These are phyloP conservation scores for Julus scanicus DNA, from an alignment of 2,888 invertebrate genomes.

Conservation along the genomic window DNA sequence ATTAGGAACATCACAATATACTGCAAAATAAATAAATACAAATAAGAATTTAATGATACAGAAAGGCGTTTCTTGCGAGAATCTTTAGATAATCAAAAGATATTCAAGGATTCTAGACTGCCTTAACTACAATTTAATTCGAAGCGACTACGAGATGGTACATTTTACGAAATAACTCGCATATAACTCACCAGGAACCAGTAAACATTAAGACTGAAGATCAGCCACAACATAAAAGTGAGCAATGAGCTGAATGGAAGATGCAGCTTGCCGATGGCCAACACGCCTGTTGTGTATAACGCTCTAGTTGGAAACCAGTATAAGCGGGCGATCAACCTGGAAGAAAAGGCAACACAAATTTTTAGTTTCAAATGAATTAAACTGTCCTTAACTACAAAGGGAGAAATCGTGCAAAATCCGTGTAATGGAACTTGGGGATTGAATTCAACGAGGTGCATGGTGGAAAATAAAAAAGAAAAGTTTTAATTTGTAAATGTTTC, in stretches of 20 bases:
- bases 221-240: constrained; percentile 63
- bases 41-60: background rate
- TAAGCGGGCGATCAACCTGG: constrained; percentile 63
- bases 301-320: constrained; percentile 65
- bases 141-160: too few relatives aligned
- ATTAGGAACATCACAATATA: constrained; percentile 64
- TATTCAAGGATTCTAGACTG: too few relatives aligned
- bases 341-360: constrained; percentile 31
- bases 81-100: too few relatives aligned
- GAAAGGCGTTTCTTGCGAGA: too few relatives aligned
- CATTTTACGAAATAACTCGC: too few relatives aligned
- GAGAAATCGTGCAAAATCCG: too few relatives aligned
- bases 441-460: too few relatives aligned
- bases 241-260: constrained; percentile 63
- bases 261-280: constrained; percentile 57
- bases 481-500: too few relatives aligned
- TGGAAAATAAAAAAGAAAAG: too few relatives aligned
- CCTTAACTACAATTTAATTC: too few relatives aligned
- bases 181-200: constrained; percentile 64
- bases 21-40: constrained; percentile 60
- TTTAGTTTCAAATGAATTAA: background rate
- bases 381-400: too few relatives aligned
- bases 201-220: constrained; percentile 64
- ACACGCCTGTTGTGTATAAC: constrained; percentile 62
- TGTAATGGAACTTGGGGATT: too few relatives aligned